Conservation (phyloP, 2,797 vertebrate genomes). For the Amniataba percoides region DNA sequence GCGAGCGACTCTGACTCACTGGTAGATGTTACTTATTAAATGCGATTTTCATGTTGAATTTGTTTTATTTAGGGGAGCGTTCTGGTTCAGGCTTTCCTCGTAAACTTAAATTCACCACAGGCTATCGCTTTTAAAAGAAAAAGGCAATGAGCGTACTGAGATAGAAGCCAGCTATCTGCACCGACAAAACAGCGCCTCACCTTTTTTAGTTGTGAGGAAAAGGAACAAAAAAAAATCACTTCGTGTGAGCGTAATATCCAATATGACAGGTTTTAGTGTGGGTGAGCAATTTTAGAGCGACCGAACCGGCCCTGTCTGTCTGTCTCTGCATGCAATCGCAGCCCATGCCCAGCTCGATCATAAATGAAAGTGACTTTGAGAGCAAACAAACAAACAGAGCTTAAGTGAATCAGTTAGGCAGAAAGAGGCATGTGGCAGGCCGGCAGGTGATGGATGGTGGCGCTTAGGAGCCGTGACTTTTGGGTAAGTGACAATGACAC, state of each 20-base stretch:
- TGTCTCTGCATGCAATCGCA: slow-evolving; percentile 37
- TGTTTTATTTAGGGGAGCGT: slow-evolving; percentile 25
- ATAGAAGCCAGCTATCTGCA: not conserved
- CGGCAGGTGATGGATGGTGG: slow-evolving; percentile 84
- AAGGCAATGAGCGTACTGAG: not conserved
- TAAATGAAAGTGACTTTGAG: slow-evolving; percentile 85
- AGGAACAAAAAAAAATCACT: slow-evolving; percentile 22
- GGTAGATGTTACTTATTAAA: slow-evolving; percentile 35
- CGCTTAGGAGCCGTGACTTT: slow-evolving; percentile 84
- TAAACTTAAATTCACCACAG: slow-evolving; percentile 28
- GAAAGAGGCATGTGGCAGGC: slow-evolving; percentile 79
- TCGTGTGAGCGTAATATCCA: slow-evolving; percentile 40
- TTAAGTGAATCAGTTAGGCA: slow-evolving; percentile 82
- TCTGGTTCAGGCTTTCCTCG: slow-evolving; percentile 1
- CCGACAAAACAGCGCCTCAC: slow-evolving; percentile 14
- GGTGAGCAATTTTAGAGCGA: slow-evolving; percentile 39
- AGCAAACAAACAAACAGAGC: slow-evolving; percentile 81
- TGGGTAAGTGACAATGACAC: slow-evolving; percentile 87
- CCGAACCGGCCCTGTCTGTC: slow-evolving; percentile 32
- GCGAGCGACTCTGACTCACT: slow-evolving; percentile 27
- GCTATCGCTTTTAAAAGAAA: not conserved
- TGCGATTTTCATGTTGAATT: slow-evolving; percentile 14
- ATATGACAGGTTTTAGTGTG: slow-evolving; percentile 40
- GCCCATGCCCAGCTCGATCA: slow-evolving; percentile 63
- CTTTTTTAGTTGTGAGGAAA: slow-evolving; percentile 21